These are phyloP conservation scores for Atethmia centrago DNA, from an alignment of 2,888 invertebrate genomes.

Conservation along the genomic window DNA sequence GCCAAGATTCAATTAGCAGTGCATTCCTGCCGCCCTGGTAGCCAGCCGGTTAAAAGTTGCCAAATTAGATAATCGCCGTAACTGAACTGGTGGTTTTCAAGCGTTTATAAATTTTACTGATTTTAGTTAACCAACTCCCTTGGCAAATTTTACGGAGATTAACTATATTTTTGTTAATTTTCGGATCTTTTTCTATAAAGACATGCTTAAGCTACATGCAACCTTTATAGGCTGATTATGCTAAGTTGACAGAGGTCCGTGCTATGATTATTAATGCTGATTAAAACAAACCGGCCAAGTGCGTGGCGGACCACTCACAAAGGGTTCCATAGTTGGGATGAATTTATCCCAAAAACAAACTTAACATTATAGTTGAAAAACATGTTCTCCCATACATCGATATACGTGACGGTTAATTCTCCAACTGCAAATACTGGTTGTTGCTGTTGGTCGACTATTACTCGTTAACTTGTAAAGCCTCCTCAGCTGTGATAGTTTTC, in stretches of 20 bases:
- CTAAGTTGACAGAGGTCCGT: not conserved
- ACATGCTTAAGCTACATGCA: not conserved
- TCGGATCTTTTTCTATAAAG: not conserved
- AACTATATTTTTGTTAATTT: not conserved
- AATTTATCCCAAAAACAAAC: no score
- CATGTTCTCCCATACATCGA: no score
- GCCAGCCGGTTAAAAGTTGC: slow-evolving; percentile 76
- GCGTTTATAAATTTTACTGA: slow-evolving; percentile 53
- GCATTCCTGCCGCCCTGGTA: slow-evolving; percentile 75
- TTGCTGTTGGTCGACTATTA: no score
- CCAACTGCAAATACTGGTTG: no score
- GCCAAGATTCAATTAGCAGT: slow-evolving; percentile 83
- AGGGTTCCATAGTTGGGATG: no score
- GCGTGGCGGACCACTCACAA: no score
- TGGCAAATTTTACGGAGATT: not conserved
- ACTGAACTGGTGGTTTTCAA: slow-evolving; percentile 59
- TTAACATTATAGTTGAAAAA: no score
- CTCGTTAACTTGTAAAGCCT: no score
- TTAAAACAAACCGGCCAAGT: no score
- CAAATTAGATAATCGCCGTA: slow-evolving; percentile 77
- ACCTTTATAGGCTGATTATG: not conserved
- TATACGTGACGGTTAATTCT: no score
- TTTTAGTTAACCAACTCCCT: slow-evolving; percentile 39
- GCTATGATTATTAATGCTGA: no score
- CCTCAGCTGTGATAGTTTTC: no score